Base-by-base conservation (phyloP, 2,113 vertebrate genomes). In the Abramis brama region DNA sequence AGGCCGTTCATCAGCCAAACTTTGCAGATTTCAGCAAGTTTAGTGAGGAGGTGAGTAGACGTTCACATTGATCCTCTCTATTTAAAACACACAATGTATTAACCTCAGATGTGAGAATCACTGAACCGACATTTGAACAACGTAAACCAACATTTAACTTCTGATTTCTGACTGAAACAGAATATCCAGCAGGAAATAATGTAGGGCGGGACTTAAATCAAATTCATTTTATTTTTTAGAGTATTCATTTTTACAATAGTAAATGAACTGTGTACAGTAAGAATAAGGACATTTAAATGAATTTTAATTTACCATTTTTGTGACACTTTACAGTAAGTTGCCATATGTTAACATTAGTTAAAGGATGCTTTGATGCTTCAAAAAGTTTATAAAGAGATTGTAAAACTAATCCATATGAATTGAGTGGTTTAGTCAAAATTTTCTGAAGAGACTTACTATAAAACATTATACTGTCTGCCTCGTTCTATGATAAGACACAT, bases 11-110 rank as follows among this genome's bases (percentile, higher is more conserved):
- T 86, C 94, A 94, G 91, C 92, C 93, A 21, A 89, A 91, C 84
- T 93, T 90, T 86, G 90, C 93, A 73, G 93, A 95, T 85, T 95
- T 96, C 91, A 95, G 92, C 86, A 93, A 88, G 88, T 94, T 94
- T 57, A 91, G 92, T 89, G 93, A 95, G 73, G 91, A 96, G 93
- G 93, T 95, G 79, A 94, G 89, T 43, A 25, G 6, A 50, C 39
- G 68, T 83, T 60, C 39, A 87, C 64, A 50, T 23, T 50, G 12
- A 70, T 15, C 4, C 77, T 47, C 50, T 36, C 17, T 55, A 55
- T 21, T 57, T 7, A 21, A 81, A 43, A 36, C 64, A 82, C 33
- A 84, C 23, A 43, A n/a, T 73, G 6, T 73, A 25, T n/a, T n/a
- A 73, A 43, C 23, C 1, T 15, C 71, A 25, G 39, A 45, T 74